Base-by-base conservation (phyloP, 2,797 vertebrate species). In the Urocyon cinereoargenteus region DNA sequence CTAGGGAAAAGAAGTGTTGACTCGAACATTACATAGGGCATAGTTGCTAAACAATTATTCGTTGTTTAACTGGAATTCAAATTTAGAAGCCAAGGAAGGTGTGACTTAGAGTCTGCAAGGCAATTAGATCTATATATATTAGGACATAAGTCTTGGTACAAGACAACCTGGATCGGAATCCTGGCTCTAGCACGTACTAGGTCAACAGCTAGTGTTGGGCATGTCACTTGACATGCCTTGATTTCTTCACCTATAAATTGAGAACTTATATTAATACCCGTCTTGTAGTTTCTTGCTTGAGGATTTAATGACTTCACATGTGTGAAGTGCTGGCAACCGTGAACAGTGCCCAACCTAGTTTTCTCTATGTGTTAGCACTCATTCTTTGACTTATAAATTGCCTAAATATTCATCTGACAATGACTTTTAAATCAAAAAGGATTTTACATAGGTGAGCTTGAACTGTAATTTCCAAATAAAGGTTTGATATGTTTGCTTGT, bases 381-480 rank as follows among this genome's bases (percentile, higher is more conserved):
- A n/a, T 15, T 79, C 21, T 92, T 57, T n/a, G 59, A 96, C 92
- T 72, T 95, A 90, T n/a, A 85, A 88, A 68, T 81, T 85, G 28
- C 11, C 51, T 92, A 61, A 68, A 26, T 49, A 92, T 61, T 88
- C 70, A 66, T 51, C 57, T 26, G 18, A 66, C 18, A 51, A 66
- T 89, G 24, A 53, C 18, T 31, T 90, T 77, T 81, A 70, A 91
- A 82, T 21, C 2, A 16, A 86, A 85, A 79, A n/a, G 28, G 68
- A 22, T 82, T 87, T 90, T 83, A 85, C 49, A n/a, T 82, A 86
- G 24, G 77, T 55, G 40, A 89, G 34, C 21, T 31, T 24, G 21
- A 91, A 61, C 22, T 68, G 1, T 22, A 61, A 73, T 61, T 66
- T 86, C 84, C 53, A 96, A 85, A 68, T 90, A 16, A 45, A 93